These are phyloP conservation scores for Drosophila neonasuta DNA, from an alignment of 2,888 invertebrate genomes.

Conservation along the genomic window DNA sequence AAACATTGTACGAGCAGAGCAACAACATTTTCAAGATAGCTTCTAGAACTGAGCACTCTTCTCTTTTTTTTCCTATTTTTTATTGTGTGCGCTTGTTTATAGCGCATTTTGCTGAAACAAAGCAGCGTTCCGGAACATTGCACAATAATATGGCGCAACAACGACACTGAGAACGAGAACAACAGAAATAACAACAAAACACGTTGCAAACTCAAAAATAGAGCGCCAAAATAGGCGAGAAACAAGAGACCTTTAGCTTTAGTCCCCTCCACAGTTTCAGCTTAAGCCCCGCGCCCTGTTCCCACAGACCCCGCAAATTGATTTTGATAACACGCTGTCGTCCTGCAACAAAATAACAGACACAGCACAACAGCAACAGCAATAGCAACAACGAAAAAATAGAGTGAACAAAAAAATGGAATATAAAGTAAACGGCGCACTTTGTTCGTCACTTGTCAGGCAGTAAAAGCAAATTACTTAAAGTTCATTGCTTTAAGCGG, in stretches of 20 bases:
- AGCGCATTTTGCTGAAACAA: conserved; percentile 70
- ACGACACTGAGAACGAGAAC: conserved; percentile 15
- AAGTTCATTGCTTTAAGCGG: conserved; percentile 76
- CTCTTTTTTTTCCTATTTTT: conserved; percentile 2
- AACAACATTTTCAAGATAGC: conserved; percentile 36
- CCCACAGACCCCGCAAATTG: conserved; percentile 52
- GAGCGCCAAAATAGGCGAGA: conserved; percentile 70
- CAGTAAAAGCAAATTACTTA: conserved; percentile 76
- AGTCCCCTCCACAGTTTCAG: not conserved
- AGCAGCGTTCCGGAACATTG: conserved; percentile 76
- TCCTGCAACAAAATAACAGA: conserved; percentile 17
- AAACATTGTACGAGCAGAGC: conserved; percentile 51
- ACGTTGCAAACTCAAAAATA: conserved; percentile 66
- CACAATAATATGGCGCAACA: conserved; percentile 64
- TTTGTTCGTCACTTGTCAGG: conserved; percentile 71
- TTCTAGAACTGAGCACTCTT: conserved; percentile 42
- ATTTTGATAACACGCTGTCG: conserved; percentile 62
- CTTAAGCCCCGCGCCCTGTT: not conserved
- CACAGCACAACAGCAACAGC: conserved; percentile 10
- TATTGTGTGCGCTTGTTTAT: conserved; percentile 59
- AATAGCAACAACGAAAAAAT: conserved; percentile 11
- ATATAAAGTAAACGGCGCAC: conserved; percentile 51
- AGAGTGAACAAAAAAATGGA: conserved; percentile 24
- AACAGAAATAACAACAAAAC: conserved; percentile 32
- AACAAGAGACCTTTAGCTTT: conserved; percentile 16